These are phyloP conservation scores for Xerus inauris DNA, from an alignment of 2,113 vertebrate genomes.

Conservation along the genomic window DNA sequence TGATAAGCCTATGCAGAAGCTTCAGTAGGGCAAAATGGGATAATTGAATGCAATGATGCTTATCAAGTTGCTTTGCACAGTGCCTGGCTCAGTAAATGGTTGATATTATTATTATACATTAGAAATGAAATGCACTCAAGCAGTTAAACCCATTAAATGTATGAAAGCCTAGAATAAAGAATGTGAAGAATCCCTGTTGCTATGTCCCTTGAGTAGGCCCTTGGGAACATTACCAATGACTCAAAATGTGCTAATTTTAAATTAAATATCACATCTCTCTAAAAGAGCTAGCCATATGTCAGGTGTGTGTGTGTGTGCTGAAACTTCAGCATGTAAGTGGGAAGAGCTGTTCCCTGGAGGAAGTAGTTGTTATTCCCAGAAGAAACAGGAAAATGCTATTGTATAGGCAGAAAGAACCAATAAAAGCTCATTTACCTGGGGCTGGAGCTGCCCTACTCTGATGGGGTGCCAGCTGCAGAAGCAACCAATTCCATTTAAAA, in stretches of 20 bases:
- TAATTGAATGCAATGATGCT: background rate
- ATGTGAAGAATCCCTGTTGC: background rate
- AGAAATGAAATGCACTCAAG: background rate
- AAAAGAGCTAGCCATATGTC: background rate
- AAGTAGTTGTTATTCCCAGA: background rate
- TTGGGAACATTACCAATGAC: background rate
- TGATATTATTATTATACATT: background rate
- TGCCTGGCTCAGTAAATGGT: background rate
- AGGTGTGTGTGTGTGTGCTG: background rate
- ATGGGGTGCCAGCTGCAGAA: background rate
- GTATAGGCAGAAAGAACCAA: background rate
- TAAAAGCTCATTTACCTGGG: no score
- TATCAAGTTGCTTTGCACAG: background rate
- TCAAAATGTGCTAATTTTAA: conserved; percentile 30
- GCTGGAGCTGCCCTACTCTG: background rate
- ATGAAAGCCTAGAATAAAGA: background rate
- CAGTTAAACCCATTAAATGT: background rate
- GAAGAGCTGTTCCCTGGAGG: background rate
- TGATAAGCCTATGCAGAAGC: background rate
- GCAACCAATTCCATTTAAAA: background rate
- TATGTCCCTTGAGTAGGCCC: background rate
- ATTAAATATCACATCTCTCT: background rate
- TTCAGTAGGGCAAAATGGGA: background rate
- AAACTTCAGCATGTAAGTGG: background rate
- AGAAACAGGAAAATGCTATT: background rate